A percentile compares a stretch with the other conserved stretches of the same genome.
Conservation (phyloP, 2,888 invertebrate genomes). For the Tenthredo notha region DNA sequence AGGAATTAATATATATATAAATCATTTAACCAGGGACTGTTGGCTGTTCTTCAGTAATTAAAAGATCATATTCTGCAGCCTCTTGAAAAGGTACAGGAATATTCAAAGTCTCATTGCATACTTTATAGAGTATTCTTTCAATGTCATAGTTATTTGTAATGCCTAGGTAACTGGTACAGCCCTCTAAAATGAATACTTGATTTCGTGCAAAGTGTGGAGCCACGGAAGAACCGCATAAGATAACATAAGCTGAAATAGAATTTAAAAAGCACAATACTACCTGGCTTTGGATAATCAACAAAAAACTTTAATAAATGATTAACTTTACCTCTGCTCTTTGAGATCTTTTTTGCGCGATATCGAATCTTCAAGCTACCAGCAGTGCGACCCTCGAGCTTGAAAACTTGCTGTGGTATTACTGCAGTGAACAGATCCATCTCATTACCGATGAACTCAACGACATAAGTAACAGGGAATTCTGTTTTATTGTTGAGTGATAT, state of each 20-base stretch:
- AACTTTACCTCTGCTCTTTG: slow-evolving; percentile 63
- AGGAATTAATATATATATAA: slow-evolving; percentile 4
- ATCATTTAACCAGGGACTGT: slow-evolving; percentile 62
- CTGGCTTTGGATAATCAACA: not conserved
- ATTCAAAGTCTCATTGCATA: slow-evolving; percentile 62
- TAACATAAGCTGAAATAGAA: slow-evolving; percentile 62
- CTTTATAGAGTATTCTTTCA: slow-evolving; percentile 65
- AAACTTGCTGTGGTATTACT: slow-evolving; percentile 53
- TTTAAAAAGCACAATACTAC: not conserved
- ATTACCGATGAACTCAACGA: slow-evolving; percentile 67
- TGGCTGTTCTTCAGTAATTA: slow-evolving; percentile 67
- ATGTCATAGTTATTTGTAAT: slow-evolving; percentile 65
- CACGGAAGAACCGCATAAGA: slow-evolving; percentile 67
- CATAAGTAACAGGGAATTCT: slow-evolving; percentile 60
- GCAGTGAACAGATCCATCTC: slow-evolving; percentile 62
- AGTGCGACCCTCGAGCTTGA: slow-evolving; percentile 61
- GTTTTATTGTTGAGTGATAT: slow-evolving; percentile 63
- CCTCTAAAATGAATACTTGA: slow-evolving; percentile 68
- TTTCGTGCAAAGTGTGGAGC: slow-evolving; percentile 67
- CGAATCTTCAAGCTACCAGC: slow-evolving; percentile 62
- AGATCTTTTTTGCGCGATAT: slow-evolving; percentile 68
- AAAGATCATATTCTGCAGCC: slow-evolving; percentile 68
- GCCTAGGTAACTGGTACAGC: slow-evolving; percentile 64
- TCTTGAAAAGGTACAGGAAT: slow-evolving; percentile 66
- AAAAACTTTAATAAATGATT: not conserved